A percentile compares a stretch with the other conserved stretches of the same genome.
Evolutionary conservation across 2,113 vertebrate species (phyloP).

Genomic region (Siniperca knerii): DNA sequence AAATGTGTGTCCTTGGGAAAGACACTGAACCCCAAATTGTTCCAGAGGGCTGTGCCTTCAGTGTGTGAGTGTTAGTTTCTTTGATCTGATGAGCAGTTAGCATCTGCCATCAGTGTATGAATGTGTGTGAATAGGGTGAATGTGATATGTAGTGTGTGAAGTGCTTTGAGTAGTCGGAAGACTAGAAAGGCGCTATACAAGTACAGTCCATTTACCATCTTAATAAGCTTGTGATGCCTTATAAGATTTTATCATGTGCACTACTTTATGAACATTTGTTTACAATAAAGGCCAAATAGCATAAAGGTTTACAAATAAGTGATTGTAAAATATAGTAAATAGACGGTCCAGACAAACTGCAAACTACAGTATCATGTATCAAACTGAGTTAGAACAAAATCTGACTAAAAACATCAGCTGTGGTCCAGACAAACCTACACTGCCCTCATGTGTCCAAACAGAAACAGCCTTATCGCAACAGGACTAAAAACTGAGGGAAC

Average conservation of each 20-base stretch:
- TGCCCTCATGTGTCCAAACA: conserved; percentile 35
- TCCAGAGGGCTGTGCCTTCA: too few species aligned
- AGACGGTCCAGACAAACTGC: background rate
- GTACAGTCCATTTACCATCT: background rate
- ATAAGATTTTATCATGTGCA: background rate
- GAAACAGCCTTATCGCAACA: background rate
- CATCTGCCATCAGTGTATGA: too few species aligned
- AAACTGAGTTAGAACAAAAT: background rate
- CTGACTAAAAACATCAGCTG: conserved; percentile 5
- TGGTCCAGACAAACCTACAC: background rate
- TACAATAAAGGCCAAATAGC: background rate
- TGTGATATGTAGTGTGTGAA: too few species aligned
- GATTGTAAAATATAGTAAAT: background rate
- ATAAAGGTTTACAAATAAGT: background rate
- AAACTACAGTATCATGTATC: background rate
- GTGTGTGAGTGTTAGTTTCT: too few species aligned
- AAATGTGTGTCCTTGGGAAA: too few species aligned
- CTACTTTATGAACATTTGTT: background rate
- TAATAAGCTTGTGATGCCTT: background rate
- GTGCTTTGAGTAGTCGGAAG: too few species aligned
- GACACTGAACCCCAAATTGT: too few species aligned
- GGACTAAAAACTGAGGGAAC: background rate
- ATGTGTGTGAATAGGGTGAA: too few species aligned
- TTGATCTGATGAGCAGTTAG: too few species aligned
- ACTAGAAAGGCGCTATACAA: too few species aligned